Percentiles rank a stretch among this genome's conserved stretches.
Evolutionary conservation across 1,140 invertebrate species (phyloP).

Genomic region (Drosophila repletoides): DNA sequence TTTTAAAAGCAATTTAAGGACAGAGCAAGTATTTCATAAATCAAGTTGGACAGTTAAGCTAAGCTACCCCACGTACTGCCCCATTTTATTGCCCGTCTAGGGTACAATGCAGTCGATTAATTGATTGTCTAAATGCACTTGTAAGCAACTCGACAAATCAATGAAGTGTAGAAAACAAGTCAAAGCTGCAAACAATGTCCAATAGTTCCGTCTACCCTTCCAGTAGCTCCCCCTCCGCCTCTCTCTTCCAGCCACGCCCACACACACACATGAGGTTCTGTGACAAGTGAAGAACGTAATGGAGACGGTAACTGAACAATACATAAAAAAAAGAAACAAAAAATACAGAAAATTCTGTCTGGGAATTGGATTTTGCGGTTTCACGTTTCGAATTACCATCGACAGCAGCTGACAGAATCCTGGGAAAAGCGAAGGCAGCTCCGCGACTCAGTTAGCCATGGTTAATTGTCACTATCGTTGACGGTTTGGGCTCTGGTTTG

Average conservation of each 20-base stretch:
- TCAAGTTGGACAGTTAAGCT: constrained; percentile 56
- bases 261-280: neutral
- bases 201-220: constrained; percentile 1
- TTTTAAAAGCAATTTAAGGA: constrained; percentile 32
- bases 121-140: constrained; percentile 81
- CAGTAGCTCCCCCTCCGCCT: neutral
- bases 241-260: constrained; percentile 18
- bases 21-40: constrained; percentile 64
- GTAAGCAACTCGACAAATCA: constrained; percentile 77
- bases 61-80: neutral
- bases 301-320: constrained; percentile 22
- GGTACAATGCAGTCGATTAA: constrained; percentile 56
- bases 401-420: constrained; percentile 64
- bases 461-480: constrained; percentile 77
- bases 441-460: constrained; percentile 62
- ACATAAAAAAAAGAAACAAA: constrained; percentile 24
- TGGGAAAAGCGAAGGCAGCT: constrained; percentile 8
- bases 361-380: constrained; percentile 81
- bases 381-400: constrained; percentile 79
- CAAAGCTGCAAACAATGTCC: constrained; percentile 47
- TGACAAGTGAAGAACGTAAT: constrained; percentile 26
- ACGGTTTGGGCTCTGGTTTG: constrained; percentile 17
- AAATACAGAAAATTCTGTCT: constrained; percentile 66
- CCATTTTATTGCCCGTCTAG: neutral
- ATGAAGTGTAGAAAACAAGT: constrained; percentile 73